These are phyloP conservation scores for Spialia ferax DNA, from an alignment of 2,888 invertebrate species.

Conservation along the genomic window DNA sequence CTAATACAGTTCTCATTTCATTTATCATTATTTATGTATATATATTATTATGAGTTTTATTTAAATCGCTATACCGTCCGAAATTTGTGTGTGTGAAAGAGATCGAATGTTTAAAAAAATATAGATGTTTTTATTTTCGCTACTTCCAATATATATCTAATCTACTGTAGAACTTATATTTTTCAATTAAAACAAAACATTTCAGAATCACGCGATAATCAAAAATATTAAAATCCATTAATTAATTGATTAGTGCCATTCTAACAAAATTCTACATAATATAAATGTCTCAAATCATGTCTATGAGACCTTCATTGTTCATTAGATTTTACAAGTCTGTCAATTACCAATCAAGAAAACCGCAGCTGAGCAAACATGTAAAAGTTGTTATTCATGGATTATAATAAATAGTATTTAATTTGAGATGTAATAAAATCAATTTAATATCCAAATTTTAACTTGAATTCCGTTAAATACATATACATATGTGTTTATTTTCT, in stretches of 20 bases:
- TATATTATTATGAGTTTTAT: conserved; percentile 33
- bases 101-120: conserved; percentile 42
- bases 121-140: conserved; percentile 3
- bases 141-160: neutral
- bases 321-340: neutral
- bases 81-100: conserved; percentile 52
- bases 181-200: neutral
- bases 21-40: conserved; percentile 15
- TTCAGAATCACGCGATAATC: neutral
- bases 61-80: conserved; percentile 61
- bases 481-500: neutral
- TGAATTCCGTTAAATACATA: too few species aligned
- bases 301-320: neutral
- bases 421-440: neutral
- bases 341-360: neutral
- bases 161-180: neutral
- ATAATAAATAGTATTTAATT: too few species aligned
- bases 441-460: too few species aligned
- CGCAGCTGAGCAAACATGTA: neutral
- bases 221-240: too few species aligned
- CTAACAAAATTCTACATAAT: too few species aligned
- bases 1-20: neutral
- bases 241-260: neutral
- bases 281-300: neutral
- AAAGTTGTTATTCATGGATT: neutral